phyloP scores from a whole-genome alignment of 2,888 invertebrate species.

The Dione vanillae region DNA sequence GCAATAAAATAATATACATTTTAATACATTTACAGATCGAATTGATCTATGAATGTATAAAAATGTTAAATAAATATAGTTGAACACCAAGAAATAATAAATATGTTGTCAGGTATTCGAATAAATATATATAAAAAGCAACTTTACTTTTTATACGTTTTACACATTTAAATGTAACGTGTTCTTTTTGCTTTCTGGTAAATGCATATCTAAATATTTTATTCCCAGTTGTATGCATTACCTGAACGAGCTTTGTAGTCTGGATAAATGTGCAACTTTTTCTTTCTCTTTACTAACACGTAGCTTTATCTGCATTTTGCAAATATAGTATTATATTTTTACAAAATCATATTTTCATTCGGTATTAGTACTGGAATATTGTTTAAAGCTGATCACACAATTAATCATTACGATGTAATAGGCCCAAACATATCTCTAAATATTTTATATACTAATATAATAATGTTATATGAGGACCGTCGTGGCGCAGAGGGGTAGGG shows the following conservation, averaged over 20 bases:
- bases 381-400: too few relatives aligned
- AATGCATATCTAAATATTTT: constrained; percentile 45
- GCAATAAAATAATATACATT: background rate
- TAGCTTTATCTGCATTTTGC: constrained; percentile 32
- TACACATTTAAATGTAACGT: too few relatives aligned
- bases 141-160: background rate
- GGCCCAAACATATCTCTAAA: background rate
- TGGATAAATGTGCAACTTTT: constrained; percentile 43
- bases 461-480: too few relatives aligned
- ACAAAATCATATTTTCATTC: background rate
- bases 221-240: constrained; percentile 44
- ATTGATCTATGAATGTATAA: constrained; percentile 13
- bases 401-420: too few relatives aligned
- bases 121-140: background rate
- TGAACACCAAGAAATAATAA: background rate
- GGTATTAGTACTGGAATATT: background rate
- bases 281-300: constrained; percentile 36
- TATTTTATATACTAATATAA: too few relatives aligned
- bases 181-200: constrained; percentile 24
- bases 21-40: background rate
- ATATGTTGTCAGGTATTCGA: background rate
- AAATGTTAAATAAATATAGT: too few relatives aligned
- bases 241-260: constrained; percentile 42
- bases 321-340: constrained; percentile 23
- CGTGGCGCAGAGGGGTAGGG: too few relatives aligned